Conservation (phyloP, 2,797 vertebrate genomes). For the Anableps anableps region DNA sequence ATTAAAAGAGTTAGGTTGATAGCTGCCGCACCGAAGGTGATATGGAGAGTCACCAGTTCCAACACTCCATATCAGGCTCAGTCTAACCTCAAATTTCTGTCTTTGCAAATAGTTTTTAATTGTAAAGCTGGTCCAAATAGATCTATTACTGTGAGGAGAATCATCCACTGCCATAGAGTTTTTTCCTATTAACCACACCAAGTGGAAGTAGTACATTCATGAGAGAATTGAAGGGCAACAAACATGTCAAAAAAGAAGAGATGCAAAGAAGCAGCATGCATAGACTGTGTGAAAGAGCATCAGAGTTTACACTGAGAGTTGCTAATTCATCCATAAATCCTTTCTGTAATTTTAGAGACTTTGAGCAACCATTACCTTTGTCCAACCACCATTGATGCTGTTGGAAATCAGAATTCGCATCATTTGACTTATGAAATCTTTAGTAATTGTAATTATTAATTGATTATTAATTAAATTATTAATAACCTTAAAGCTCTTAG, state of each 20-base stretch:
- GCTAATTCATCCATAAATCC: not conserved
- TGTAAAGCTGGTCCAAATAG: not conserved
- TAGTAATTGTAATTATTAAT: too few species aligned
- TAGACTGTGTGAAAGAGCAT: not conserved
- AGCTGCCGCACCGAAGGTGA: not conserved
- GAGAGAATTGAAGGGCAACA: not conserved
- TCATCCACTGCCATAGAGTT: not conserved
- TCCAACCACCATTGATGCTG: not conserved
- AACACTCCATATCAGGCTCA: not conserved
- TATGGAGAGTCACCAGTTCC: not conserved
- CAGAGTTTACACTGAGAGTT: not conserved
- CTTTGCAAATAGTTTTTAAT: not conserved
- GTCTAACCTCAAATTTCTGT: not conserved
- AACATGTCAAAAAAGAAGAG: not conserved
- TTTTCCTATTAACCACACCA: not conserved
- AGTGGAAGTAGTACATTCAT: too few species aligned
- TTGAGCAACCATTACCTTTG: not conserved
- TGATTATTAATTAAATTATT: too few species aligned
- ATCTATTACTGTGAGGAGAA: not conserved
- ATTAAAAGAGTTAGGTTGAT: not conserved
- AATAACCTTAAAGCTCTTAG: too few species aligned
- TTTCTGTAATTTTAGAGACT: not conserved
- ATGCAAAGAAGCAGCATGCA: not conserved
- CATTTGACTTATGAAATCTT: too few species aligned
- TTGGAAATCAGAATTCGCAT: too few species aligned